Base-by-base conservation (phyloP, 1,140 invertebrate genomes). In the Pseudobourletiella spinata region DNA sequence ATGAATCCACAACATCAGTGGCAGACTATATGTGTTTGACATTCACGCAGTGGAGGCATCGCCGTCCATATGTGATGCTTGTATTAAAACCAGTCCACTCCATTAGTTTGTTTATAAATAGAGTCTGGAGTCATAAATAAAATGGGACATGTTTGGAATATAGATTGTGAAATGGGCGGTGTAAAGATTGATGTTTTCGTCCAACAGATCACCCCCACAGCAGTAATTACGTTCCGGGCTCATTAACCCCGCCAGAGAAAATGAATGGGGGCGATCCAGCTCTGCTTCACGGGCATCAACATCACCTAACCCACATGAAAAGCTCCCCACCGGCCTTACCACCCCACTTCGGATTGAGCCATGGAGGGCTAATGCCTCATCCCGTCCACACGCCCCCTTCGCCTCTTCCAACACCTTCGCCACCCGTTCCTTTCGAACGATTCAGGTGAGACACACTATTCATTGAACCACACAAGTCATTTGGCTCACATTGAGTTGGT, bases 371-470 rank as follows among this genome's bases (percentile, higher is more conserved):
- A 24, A 67, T 70, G 35, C 68, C 76, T 61, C 80, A 81, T 67
- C 80, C 83, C 70, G 83, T 86, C 72, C 86, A 88, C 73, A 87
- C 87, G 46, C 86, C 86, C 57, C 85, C 86, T 25, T 86, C 84
- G 61, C 85, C 71, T 25, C 81, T 74, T 68, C 83, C 77, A 70
- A 83, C 77, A 57, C 79, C 78, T 56, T 80, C 77, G 50, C 79
- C 78, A 25, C 78, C 83, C 64, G 79, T 83, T 64, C 78, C 83
- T 78, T 74, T 79, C 68, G 76, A 78, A n/a, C 76, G 79, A 71
- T 78, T 77, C 39, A 73, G 78, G 73, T 79, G 79, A 52, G 55
- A 2, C 4, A 43, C 18, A 6, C 2, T 30, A 20, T 25, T 25
- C 43, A 48, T 48, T 48, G 46, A 8, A 48, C 8, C 11, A 48